Conservation (phyloP, 2,797 vertebrate species). For the Sebastes reedi region DNA sequence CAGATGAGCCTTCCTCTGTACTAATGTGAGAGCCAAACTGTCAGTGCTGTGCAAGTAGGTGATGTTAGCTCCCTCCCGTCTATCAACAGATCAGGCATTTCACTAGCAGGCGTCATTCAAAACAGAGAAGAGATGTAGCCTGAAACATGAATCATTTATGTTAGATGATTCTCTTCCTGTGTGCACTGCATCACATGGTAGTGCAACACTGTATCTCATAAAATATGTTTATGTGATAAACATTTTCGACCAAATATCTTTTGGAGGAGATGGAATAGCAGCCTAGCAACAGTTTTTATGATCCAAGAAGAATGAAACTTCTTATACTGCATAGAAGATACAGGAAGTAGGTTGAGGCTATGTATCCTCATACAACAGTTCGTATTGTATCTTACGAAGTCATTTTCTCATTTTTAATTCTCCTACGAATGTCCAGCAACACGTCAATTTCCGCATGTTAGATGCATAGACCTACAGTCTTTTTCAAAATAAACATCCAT, state of each 20-base stretch:
- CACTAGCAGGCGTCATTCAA: background rate
- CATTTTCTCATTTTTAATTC: too few species aligned
- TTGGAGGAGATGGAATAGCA: background rate
- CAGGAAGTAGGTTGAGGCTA: background rate
- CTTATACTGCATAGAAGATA: background rate
- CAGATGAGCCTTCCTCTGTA: conserved; percentile 1
- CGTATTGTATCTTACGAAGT: too few species aligned
- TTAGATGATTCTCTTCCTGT: background rate
- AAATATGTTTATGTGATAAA: background rate
- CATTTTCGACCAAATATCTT: background rate
- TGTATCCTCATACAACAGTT: background rate
- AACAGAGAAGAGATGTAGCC: background rate
- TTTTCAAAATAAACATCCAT: too few species aligned
- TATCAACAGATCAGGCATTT: background rate
- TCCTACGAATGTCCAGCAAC: too few species aligned
- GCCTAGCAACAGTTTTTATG: background rate
- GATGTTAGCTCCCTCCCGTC: background rate
- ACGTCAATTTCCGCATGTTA: too few species aligned
- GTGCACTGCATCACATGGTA: background rate
- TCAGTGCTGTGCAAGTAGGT: background rate
- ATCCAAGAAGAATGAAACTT: background rate
- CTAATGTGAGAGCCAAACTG: background rate
- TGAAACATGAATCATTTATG: background rate
- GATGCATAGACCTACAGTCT: too few species aligned
- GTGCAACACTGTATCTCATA: background rate